Evolutionary conservation across 2,797 vertebrate species (phyloP).

Genomic region (Schizopygopsis pylzovi): DNA sequence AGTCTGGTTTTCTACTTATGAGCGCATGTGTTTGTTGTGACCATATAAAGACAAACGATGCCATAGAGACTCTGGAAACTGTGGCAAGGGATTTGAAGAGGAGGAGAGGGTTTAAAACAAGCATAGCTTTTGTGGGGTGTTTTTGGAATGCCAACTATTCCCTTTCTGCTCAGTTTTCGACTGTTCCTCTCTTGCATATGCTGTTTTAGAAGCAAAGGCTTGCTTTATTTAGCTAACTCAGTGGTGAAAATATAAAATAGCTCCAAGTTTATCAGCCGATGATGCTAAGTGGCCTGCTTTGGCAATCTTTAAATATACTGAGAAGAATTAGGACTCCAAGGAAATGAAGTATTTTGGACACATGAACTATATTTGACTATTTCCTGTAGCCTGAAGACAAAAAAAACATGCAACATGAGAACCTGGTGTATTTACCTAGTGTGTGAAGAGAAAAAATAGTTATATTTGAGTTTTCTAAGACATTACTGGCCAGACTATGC

Average conservation of each 20-base stretch:
- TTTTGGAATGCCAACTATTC: conserved; percentile 51
- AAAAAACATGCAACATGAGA: conserved; percentile 27
- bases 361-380: conserved; percentile 53
- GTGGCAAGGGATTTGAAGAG: conserved; percentile 33
- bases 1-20: conserved; percentile 64
- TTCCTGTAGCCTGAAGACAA: conserved; percentile 41
- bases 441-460: conserved; percentile 27
- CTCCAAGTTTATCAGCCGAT: conserved; percentile 20
- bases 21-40: conserved; percentile 62
- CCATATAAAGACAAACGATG: conserved; percentile 68
- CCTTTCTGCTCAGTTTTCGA: conserved; percentile 29
- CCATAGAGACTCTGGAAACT: conserved; percentile 54
- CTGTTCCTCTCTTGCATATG: conserved; percentile 20
- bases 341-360: conserved; percentile 57
- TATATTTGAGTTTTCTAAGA: conserved; percentile 22
- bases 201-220: conserved; percentile 25
- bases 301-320: conserved; percentile 47
- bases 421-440: conserved; percentile 2
- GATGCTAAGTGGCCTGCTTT: conserved; percentile 13
- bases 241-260: conserved; percentile 25
- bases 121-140: conserved; percentile 44
- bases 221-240: conserved; percentile 47
- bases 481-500: neutral
- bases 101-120: conserved; percentile 53
- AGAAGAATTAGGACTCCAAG: conserved; percentile 44